Percentiles rank a stretch among this genome's conserved stretches.
phyloP scores from a whole-genome alignment of 2,113 vertebrate genomes.

The Ctenodactylus gundi region DNA sequence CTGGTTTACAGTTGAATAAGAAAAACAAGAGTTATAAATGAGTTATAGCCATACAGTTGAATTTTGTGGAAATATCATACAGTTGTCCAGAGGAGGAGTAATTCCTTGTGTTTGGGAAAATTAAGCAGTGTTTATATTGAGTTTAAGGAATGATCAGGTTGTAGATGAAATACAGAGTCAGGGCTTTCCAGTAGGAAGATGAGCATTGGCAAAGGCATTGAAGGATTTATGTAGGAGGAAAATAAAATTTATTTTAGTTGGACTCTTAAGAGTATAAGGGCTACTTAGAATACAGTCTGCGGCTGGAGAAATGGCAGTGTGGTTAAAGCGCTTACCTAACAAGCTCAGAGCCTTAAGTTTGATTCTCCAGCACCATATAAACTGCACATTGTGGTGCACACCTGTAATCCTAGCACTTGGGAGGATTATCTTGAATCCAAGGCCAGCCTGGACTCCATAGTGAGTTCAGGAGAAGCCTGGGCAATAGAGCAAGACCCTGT shows the following conservation, averaged over 20 bases:
- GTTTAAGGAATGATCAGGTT: background rate
- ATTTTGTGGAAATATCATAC: background rate
- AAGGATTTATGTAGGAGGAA: background rate
- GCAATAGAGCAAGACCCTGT: no score
- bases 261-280: background rate
- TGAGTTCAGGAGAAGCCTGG: no score
- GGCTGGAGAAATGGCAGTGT: no score
- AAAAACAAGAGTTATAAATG: background rate
- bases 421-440: no score
- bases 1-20: background rate
- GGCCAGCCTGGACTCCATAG: no score
- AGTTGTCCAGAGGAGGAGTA: background rate
- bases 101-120: slow-evolving; percentile 16
- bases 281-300: no score
- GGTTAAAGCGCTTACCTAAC: no score
- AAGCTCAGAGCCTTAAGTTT: no score
- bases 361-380: no score
- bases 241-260: background rate
- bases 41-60: background rate
- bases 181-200: background rate
- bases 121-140: background rate
- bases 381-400: no score
- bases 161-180: background rate
- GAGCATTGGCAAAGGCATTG: background rate
- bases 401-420: no score